These are phyloP conservation scores for Hucho hucho DNA, from an alignment of 2,113 vertebrate species.

Conservation along the genomic window DNA sequence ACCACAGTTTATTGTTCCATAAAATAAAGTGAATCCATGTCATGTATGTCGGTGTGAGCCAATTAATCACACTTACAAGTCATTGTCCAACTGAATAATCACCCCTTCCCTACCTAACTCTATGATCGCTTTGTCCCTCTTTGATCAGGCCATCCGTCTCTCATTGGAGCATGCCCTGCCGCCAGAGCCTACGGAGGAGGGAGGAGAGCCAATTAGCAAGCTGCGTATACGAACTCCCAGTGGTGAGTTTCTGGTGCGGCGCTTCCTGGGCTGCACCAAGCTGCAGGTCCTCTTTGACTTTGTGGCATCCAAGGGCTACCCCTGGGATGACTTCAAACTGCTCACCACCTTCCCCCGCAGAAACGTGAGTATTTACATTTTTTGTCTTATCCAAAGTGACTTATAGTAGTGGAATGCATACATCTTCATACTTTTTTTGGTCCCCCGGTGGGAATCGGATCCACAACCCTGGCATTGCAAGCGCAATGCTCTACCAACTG, in stretches of 20 bases:
- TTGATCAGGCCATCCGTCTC: conserved; percentile 88
- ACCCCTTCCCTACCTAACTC: neutral
- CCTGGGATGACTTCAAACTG: conserved; percentile 94
- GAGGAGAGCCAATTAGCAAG: conserved; percentile 89
- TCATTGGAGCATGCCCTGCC: conserved; percentile 94
- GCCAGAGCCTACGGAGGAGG: conserved; percentile 87
- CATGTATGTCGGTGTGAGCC: no score
- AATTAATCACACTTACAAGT: no score
- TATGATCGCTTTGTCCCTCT: conserved; percentile 21
- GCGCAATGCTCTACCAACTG: no score
- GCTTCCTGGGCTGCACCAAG: conserved; percentile 92
- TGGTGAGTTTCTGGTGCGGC: conserved; percentile 93
- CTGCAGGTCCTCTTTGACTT: conserved; percentile 98
- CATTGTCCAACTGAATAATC: no score
- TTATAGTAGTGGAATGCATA: neutral
- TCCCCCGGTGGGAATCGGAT: no score
- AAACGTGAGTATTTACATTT: conserved; percentile 81
- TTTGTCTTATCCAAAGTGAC: neutral
- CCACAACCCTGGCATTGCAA: no score
- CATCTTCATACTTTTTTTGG: neutral
- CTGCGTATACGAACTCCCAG: conserved; percentile 93
- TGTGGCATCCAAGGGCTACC: conserved; percentile 97
- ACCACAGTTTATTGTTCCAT: no score
- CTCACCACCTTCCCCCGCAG: conserved; percentile 98
- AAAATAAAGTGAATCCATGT: no score